Evolutionary conservation across 2,113 vertebrate species (phyloP), one percentile per base, ranked within the genome.

Genomic region (Saccopteryx bilineata): DNA sequence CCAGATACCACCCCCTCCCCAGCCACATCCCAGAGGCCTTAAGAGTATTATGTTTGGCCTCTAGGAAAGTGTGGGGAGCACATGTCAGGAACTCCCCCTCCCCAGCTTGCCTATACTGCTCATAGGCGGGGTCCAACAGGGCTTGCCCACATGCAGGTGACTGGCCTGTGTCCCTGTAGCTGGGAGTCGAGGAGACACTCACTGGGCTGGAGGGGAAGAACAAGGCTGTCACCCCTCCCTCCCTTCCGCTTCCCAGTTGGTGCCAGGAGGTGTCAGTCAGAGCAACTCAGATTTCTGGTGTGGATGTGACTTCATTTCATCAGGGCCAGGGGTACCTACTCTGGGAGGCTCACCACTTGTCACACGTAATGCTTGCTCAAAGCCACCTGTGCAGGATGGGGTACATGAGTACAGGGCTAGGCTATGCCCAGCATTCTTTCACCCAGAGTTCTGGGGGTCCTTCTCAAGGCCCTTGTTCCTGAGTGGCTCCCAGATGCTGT

Each of bases 401-500:
- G 28, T 21, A 1, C 69, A 7, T 15, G 72, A 15, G 19, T 68
- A 31, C 24, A 96, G 74, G 74, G 58, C 56, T 52, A 28, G 50
- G 71, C 19, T 82, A 7, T 74, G 54, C 9, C 90, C 65, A 66
- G 21, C 52, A 39, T 58, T 48, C 23, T 26, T 72, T 86, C 56
- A 23, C 24, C n/a, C 11, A 46, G 63, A 54, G 9, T 78, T 48
- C 58, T 7, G 8, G 75, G 79, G 63, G 78, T 60, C 31, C 63
- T 6, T 95, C 63, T 90, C 71, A 48, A 15, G 89, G 90, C 39
- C 82, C 50, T 87, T 72, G 65, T 90, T 85, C 71, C 79, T n/a
- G n/a, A 82, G 84, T 23, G 86, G 87, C 17, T 84, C 72, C 81
- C 68, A 95, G 56, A 85, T 96, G 87, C 72, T 83, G 39, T 82